Percentiles rank a stretch among this genome's conserved stretches.
Evolutionary conservation across 2,888 invertebrate genomes (phyloP).

Genomic region (Chymomyza caudatula): DNA sequence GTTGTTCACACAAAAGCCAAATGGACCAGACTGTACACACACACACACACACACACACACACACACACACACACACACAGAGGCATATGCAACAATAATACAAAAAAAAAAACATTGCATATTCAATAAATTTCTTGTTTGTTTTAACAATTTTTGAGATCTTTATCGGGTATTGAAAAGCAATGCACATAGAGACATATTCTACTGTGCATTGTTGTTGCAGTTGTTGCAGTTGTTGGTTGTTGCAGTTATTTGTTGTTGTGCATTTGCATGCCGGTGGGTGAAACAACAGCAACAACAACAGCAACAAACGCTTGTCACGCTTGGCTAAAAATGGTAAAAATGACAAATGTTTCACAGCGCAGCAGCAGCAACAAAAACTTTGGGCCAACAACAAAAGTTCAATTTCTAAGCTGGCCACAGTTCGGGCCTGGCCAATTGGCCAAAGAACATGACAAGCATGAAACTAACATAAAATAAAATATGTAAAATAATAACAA

Average conservation of each 20-base stretch:
- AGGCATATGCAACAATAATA: neutral
- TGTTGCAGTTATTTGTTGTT: constrained; percentile 27
- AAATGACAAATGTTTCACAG: constrained; percentile 71
- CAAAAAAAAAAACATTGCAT: constrained; percentile 56
- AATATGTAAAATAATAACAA: constrained; percentile 66
- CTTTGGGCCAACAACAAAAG: constrained; percentile 30
- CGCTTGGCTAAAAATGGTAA: constrained; percentile 72
- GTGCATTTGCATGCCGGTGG: constrained; percentile 67
- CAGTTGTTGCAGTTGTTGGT: neutral
- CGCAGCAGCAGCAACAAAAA: constrained; percentile 31
- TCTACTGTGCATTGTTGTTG: constrained; percentile 37
- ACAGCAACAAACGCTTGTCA: constrained; percentile 62
- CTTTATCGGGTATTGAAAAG: constrained; percentile 64
- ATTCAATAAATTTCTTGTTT: constrained; percentile 72
- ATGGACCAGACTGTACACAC: constrained; percentile 30
- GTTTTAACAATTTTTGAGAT: constrained; percentile 71
- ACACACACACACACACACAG: constrained; percentile 9
- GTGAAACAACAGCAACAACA: constrained; percentile 44
- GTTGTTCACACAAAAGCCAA: constrained; percentile 55
- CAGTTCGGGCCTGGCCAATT: constrained; percentile 10
- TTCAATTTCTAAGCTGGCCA: constrained; percentile 55
- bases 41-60: constrained; percentile 5
- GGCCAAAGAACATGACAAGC: constrained; percentile 63
- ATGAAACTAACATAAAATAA: constrained; percentile 53
- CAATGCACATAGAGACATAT: constrained; percentile 47